Conservation (phyloP, 2,113 vertebrate species). For the Columbina picui region DNA sequence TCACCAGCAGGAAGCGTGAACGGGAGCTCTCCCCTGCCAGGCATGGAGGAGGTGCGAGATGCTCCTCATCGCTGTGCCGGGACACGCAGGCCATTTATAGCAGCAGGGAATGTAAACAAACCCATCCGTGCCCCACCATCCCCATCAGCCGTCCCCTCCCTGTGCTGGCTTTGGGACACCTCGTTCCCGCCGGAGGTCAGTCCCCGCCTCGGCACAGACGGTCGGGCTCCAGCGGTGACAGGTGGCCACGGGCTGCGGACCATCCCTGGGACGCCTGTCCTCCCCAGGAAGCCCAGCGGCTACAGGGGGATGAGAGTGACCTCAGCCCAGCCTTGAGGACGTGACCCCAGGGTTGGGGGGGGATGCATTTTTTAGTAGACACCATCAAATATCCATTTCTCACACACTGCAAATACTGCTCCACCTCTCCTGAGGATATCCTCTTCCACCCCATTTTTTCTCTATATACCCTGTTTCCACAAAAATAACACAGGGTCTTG, state of each 20-base stretch:
- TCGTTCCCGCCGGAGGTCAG: neutral
- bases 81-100: constrained; percentile 46
- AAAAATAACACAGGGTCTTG: too few relatives aligned
- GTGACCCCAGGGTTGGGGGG: too few relatives aligned
- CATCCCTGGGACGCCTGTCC: neutral
- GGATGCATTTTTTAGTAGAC: neutral
- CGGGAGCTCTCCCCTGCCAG: accelerated
- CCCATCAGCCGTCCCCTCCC: accelerated
- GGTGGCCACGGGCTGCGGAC: neutral
- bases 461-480: too few relatives aligned
- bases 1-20: neutral
- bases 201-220: neutral
- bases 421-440: neutral
- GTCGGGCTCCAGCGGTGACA: neutral
- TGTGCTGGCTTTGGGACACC: neutral
- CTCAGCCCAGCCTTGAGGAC: neutral
- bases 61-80: neutral
- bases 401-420: neutral
- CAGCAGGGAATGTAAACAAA: constrained; percentile 65
- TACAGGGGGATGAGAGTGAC: neutral
- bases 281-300: neutral
- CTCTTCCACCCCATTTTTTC: neutral
- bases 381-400: neutral
- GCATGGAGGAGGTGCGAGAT: constrained; percentile 1
- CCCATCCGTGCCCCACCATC: neutral